Conservation (phyloP, 2,888 invertebrate genomes). For the Coenonympha arcania region DNA sequence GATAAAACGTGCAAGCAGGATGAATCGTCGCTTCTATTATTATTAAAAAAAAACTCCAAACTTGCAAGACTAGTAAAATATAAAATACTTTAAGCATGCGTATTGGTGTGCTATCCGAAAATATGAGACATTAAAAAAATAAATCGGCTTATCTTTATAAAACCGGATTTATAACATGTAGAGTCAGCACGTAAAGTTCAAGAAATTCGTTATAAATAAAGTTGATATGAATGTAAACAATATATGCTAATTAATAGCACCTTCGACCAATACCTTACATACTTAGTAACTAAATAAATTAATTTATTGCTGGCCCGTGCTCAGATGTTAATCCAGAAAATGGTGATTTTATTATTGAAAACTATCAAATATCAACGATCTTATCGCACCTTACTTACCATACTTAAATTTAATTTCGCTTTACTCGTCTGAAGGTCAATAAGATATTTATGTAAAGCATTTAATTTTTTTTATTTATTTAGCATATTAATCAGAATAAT, state of each 20-base stretch:
- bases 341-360: slow-evolving; percentile 1
- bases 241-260: neutral
- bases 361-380: neutral
- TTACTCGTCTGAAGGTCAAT: neutral
- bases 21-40: no score
- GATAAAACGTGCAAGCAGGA: no score
- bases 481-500: neutral
- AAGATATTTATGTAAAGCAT: neutral
- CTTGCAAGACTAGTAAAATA: slow-evolving; percentile 6
- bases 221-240: neutral
- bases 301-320: slow-evolving; percentile 22
- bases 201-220: neutral
- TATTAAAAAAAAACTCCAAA: no score
- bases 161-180: slow-evolving; percentile 66
- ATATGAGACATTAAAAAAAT: slow-evolving; percentile 65
- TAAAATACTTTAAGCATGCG: slow-evolving; percentile 13
- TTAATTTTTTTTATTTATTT: neutral
- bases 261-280: neutral
- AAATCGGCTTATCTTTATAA: slow-evolving; percentile 74
- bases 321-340: slow-evolving; percentile 10
- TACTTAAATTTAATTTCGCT: neutral
- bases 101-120: slow-evolving; percentile 38
- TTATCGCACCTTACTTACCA: neutral
- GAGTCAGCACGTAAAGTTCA: slow-evolving; percentile 36
- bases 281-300: slow-evolving; percentile 9